Evolutionary conservation across 2,113 vertebrate genomes (phyloP).

Genomic region (Poeciliopsis prolifica): DNA sequence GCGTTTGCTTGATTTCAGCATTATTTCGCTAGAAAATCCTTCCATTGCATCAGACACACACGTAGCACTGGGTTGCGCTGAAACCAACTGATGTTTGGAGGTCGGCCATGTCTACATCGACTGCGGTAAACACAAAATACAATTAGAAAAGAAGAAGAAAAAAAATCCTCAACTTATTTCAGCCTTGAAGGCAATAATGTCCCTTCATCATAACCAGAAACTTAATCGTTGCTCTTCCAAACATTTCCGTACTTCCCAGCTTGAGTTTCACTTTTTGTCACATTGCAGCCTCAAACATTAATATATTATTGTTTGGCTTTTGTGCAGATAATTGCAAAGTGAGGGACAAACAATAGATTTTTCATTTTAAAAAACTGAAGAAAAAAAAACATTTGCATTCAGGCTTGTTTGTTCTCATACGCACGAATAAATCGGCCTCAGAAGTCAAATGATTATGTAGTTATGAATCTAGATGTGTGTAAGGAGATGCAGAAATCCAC

Average conservation of each 20-base stretch:
- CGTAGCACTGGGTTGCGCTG: not conserved
- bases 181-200: constrained; percentile 4
- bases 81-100: not conserved
- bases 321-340: not conserved
- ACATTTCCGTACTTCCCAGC: too few species aligned
- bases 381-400: too few species aligned
- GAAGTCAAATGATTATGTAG: too few species aligned
- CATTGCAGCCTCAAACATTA: not conserved
- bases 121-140: constrained; percentile 4
- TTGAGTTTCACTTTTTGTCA: not conserved
- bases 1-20: constrained; percentile 8
- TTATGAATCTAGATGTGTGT: too few species aligned
- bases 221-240: too few species aligned
- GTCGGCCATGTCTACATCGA: not conserved
- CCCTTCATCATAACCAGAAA: too few species aligned
- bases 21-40: not conserved
- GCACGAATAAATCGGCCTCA: too few species aligned
- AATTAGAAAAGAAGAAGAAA: not conserved
- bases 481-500: not conserved
- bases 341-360: not conserved
- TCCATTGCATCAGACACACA: not conserved
- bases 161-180: not conserved
- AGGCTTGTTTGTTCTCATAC: too few species aligned
- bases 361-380: not conserved
- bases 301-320: not conserved